A percentile compares a stretch with the other conserved stretches of the same genome.
phyloP scores from a whole-genome alignment of 2,113 vertebrate species.

The Chelonoidis abingdonii region DNA sequence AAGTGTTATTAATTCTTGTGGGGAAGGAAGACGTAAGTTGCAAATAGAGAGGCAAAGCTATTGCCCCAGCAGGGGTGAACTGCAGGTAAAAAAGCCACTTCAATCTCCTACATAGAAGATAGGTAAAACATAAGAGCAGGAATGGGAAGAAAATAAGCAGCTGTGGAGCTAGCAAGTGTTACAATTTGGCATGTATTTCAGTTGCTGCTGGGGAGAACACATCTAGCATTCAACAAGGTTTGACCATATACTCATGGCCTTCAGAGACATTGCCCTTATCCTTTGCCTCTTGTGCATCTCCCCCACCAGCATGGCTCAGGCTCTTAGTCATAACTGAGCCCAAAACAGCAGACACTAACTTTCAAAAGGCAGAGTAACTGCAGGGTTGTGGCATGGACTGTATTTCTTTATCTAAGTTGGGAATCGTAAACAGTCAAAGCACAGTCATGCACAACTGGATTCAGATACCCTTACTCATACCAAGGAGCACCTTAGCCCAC shows the following conservation, averaged over 20 bases:
- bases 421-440: background rate
- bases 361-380: background rate
- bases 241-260: background rate
- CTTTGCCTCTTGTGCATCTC: background rate
- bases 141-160: background rate
- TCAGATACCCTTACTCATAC: background rate
- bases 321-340: background rate
- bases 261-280: background rate
- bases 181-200: background rate
- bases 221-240: background rate
- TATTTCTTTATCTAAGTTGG: background rate
- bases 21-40: background rate
- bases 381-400: background rate
- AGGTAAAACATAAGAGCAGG: background rate
- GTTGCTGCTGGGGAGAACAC: background rate
- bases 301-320: background rate
- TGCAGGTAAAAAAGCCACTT: background rate
- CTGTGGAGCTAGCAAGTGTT: background rate
- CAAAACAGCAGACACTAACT: background rate
- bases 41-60: background rate
- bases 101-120: background rate
- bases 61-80: background rate
- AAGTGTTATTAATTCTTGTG: background rate
- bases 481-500: background rate
- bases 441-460: rapidly evolving